phyloP scores from a whole-genome alignment of 1,140 invertebrate species.

The Drosophila nikananu region DNA sequence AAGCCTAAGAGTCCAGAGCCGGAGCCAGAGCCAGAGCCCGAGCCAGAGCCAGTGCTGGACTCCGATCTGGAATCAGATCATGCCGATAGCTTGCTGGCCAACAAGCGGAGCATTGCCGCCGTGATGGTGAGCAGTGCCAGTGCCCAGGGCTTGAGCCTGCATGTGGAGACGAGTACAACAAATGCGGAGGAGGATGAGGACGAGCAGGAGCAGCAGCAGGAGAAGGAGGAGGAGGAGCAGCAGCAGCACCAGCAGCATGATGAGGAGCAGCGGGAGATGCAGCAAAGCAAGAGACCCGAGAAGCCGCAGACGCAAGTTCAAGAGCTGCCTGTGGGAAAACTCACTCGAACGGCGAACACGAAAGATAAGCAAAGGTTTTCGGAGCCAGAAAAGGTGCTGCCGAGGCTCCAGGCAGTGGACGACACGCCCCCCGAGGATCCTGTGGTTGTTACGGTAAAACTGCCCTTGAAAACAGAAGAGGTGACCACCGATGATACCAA shows the following conservation, averaged over 20 bases:
- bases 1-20: slow-evolving; percentile 9
- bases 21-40: slow-evolving; percentile 22
- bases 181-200: slow-evolving; percentile 6
- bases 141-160: slow-evolving; percentile 62
- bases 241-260: background rate
- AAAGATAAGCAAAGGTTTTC: background rate
- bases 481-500: background rate
- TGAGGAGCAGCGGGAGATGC: background rate
- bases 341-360: background rate
- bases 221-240: background rate
- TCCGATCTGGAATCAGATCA: slow-evolving; percentile 49
- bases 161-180: slow-evolving; percentile 40
- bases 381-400: background rate
- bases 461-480: background rate
- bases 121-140: slow-evolving; percentile 69
- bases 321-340: background rate
- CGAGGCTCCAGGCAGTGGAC: background rate
- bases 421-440: background rate
- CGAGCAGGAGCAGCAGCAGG: background rate
- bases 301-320: background rate
- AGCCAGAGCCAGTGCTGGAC: slow-evolving; percentile 4
- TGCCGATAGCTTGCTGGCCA: slow-evolving; percentile 59
- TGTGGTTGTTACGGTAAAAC: background rate
- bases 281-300: background rate
- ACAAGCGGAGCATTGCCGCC: slow-evolving; percentile 52